Conservation (phyloP, 2,113 vertebrate genomes). For the Sialia sialis region DNA sequence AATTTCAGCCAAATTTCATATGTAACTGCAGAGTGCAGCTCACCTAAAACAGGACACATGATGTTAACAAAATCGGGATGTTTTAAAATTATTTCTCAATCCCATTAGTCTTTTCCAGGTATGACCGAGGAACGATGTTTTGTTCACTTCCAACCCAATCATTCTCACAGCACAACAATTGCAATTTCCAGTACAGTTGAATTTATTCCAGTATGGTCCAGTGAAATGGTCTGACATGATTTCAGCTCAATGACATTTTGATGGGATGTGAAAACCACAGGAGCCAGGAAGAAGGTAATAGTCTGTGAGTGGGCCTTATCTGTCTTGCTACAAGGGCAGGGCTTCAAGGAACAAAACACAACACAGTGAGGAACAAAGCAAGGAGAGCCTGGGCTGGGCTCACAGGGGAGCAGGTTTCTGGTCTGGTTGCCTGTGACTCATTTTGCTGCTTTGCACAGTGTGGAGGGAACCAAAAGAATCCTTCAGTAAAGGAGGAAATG, state of each 20-base stretch:
- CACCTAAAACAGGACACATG: background rate
- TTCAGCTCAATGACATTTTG: background rate
- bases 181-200: background rate
- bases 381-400: background rate
- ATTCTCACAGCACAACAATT: background rate
- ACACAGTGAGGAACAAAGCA: background rate
- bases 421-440: background rate
- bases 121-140: background rate
- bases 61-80: background rate
- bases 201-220: background rate
- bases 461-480: background rate
- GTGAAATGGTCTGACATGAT: background rate
- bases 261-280: background rate
- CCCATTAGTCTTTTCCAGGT: background rate
- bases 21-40: background rate
- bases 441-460: background rate
- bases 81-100: background rate
- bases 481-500: background rate
- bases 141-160: background rate
- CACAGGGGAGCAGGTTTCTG: background rate
- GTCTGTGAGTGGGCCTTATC: background rate
- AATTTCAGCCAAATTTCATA: background rate
- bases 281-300: background rate
- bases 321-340: background rate
- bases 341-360: background rate